Evolutionary conservation across 2,113 vertebrate genomes (phyloP).

Genomic region (Gila orcuttii): DNA sequence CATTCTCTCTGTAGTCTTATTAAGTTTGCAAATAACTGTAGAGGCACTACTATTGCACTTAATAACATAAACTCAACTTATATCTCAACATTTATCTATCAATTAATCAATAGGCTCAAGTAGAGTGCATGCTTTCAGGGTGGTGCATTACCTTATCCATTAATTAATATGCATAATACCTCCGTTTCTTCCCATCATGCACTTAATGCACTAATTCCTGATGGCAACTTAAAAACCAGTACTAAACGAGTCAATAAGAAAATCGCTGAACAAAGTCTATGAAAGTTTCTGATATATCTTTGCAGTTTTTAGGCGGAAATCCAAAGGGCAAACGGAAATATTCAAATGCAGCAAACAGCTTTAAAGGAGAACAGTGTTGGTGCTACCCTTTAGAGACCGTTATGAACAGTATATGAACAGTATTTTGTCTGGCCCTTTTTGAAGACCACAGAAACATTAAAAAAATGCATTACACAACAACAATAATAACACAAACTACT

Average conservation of each 20-base stretch:
- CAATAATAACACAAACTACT: neutral
- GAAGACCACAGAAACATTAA: neutral
- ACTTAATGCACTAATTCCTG: slow-evolving; percentile 21
- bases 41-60: neutral
- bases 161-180: slow-evolving; percentile 16
- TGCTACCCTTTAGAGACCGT: neutral
- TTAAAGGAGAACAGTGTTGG: slow-evolving; percentile 20
- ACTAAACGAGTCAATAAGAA: neutral
- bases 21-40: neutral
- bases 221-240: neutral
- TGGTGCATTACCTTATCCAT: slow-evolving; percentile 19
- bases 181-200: neutral
- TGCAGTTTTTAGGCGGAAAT: neutral
- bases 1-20: neutral
- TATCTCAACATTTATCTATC: neutral
- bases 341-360: slow-evolving; percentile 24
- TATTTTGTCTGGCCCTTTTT: too few species aligned
- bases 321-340: slow-evolving; percentile 4
- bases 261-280: slow-evolving; percentile 6
- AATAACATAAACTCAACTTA: neutral
- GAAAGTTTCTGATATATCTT: neutral
- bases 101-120: neutral
- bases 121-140: slow-evolving; percentile 28
- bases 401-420: neutral
- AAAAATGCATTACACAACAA: neutral